Percentiles rank a stretch among this genome's conserved stretches.
Evolutionary conservation across 2,113 vertebrate species (phyloP).

Genomic region (Rhinogobius similis): DNA sequence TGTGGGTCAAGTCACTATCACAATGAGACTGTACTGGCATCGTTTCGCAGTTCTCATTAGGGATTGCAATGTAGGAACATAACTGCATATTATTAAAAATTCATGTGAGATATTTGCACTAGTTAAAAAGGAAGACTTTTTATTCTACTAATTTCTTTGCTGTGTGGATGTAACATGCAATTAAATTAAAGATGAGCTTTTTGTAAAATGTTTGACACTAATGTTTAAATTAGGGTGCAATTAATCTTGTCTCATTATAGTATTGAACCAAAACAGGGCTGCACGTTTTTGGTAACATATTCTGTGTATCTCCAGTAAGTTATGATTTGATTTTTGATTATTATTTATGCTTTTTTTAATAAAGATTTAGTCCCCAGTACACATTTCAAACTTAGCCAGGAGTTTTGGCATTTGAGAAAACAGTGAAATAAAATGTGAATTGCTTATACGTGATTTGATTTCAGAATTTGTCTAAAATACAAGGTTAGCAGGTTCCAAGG

Average conservation of each 20-base stretch:
- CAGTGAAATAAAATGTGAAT: no score
- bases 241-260: background rate
- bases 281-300: background rate
- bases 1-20: conserved; percentile 70
- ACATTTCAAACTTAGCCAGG: no score
- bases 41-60: conserved; percentile 77
- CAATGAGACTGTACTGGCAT: conserved; percentile 63
- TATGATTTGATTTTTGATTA: background rate
- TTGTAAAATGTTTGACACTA: conserved; percentile 63
- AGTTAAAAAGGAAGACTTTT: conserved; percentile 69
- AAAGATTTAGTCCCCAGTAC: no score
- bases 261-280: conserved; percentile 16
- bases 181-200: conserved; percentile 65
- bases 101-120: conserved; percentile 79
- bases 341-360: no score
- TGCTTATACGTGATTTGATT: no score
- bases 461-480: no score
- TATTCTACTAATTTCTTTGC: conserved; percentile 66
- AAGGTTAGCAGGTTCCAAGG: no score
- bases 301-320: background rate
- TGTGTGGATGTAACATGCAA: conserved; percentile 59
- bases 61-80: conserved; percentile 70
- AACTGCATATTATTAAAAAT: conserved; percentile 78
- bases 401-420: no score
- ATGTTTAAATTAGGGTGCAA: conserved; percentile 26